Evolutionary conservation across 2,888 invertebrate genomes (phyloP).

Genomic region (Cosmopolites sordidus): DNA sequence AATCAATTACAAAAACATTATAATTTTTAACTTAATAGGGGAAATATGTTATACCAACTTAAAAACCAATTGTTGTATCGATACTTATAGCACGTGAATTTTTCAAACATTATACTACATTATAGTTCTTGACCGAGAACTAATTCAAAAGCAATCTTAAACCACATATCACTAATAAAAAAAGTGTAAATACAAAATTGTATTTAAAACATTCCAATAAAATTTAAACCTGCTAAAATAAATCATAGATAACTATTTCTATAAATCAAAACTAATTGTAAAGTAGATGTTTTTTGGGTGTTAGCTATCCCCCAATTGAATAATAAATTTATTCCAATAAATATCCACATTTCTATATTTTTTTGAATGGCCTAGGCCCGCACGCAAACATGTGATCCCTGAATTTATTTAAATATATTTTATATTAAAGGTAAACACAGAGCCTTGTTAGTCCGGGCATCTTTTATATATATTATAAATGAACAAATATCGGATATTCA

Average conservation of each 20-base stretch:
- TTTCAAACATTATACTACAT: too few relatives aligned
- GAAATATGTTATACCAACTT: too few relatives aligned
- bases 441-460: neutral
- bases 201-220: too few relatives aligned
- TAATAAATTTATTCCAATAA: neutral
- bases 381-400: conserved; percentile 4
- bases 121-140: too few relatives aligned
- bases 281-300: neutral
- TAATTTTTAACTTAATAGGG: too few relatives aligned
- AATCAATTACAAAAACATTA: too few relatives aligned
- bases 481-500: neutral
- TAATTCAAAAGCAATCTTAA: too few relatives aligned
- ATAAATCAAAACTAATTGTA: conserved; percentile 2
- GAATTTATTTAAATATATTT: conserved; percentile 13
- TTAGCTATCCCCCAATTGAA: neutral
- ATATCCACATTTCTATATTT: neutral
- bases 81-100: too few relatives aligned
- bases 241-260: conserved; percentile 1
- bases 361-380: neutral
- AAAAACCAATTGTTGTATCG: too few relatives aligned
- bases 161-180: too few relatives aligned
- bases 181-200: too few relatives aligned
- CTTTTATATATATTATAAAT: conserved; percentile 1
- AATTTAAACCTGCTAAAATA: too few relatives aligned
- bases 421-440: conserved; percentile 10